phyloP scores from a whole-genome alignment of 1,140 invertebrate genomes.

The Rhopalosiphum maidis region DNA sequence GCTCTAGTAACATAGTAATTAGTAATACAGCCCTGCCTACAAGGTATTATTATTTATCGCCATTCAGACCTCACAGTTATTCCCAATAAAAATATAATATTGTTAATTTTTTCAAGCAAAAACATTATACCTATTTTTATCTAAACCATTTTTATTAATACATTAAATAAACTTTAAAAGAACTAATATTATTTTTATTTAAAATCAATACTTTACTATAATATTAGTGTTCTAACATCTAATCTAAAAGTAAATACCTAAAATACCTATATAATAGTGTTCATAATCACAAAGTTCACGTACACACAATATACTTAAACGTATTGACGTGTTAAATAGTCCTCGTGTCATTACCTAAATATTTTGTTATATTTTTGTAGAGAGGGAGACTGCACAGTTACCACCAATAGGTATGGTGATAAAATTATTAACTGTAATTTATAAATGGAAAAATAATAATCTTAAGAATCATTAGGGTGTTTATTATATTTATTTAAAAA shows the following conservation, averaged over 20 bases:
- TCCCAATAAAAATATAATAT: not conserved
- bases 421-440: not conserved
- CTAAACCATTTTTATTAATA: not conserved
- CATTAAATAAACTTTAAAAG: not conserved
- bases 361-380: not conserved
- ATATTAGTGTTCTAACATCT: not conserved
- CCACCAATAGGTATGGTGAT: not conserved
- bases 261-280: not conserved
- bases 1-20: too few species aligned
- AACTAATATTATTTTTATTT: not conserved
- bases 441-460: not conserved
- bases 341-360: not conserved
- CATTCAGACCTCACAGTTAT: not conserved
- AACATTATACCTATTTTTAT: too few species aligned
- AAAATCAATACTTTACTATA: not conserved
- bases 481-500: not conserved
- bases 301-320: too few species aligned
- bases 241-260: not conserved
- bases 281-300: not conserved
- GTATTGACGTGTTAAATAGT: not conserved
- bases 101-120: not conserved
- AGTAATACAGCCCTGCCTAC: too few species aligned
- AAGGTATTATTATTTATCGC: too few species aligned
- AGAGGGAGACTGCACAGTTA: not conserved
- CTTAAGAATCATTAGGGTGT: not conserved